Evolutionary conservation across 1,140 invertebrate species (phyloP), one percentile per base, ranked within the genome.

Genomic region (Listronotus bonariensis): DNA sequence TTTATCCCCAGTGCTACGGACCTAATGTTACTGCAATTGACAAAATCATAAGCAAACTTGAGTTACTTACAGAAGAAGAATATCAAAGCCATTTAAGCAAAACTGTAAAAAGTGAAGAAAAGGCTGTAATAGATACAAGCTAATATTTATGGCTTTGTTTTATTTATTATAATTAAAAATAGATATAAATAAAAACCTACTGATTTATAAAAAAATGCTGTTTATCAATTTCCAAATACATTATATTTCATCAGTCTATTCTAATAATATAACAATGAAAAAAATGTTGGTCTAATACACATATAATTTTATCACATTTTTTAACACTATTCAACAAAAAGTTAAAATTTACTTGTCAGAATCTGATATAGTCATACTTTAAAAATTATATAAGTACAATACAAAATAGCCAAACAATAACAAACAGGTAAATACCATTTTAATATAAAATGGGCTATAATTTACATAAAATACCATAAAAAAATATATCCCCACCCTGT

Each of bases 31-130:
- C 14, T 34, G 15, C 54, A 6, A 55, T 57, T 40, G 54, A 63
- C 8, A 53, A 38, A 38, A 53, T 56, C 32, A 34, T 53, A 46
- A 11, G 12, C 40, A 42, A 58, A 20, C 36, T 42, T 18, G 40
- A 55, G 3, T 43, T 65, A 40, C 18, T 57, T 0, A 51, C 63
- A 48, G 63, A 65, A 57, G 43, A 58, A n/a, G 63, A 65, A 15
- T 65, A 65, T 58, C 8, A 51, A 15, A 38, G 26, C 6, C 58
- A 65, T 55, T 26, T 60, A 12, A 26, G 20, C 1, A 26, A 26
- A 26, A 26, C 20, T 26, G 20, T 26, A 5, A 26, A 26, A 26
- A 26, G 20, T 26, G 20, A 26, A 26, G 20, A 26, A 26, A 26
- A 26, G 5, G 20, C 20, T 26, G 20, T 26, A 26, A 5, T 26